phyloP scores from a whole-genome alignment of 2,888 invertebrate species.

The Andrena haemorrhoa region DNA sequence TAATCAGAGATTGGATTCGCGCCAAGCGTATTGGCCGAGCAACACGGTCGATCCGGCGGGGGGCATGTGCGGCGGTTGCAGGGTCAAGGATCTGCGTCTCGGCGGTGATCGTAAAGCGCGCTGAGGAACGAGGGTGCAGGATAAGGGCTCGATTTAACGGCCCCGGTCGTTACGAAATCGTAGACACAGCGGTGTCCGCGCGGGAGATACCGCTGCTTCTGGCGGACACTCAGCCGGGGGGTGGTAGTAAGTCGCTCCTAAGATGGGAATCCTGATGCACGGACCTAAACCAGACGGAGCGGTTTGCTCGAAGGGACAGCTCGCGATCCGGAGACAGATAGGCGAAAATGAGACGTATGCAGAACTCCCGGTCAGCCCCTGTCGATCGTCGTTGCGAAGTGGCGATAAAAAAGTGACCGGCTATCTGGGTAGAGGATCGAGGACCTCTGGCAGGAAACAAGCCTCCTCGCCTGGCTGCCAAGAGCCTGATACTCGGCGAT shows the following conservation, averaged over 20 bases:
- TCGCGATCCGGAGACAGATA: no score
- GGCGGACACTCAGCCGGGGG: neutral
- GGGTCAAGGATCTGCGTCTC: slow-evolving; percentile 49
- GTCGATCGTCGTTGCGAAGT: neutral
- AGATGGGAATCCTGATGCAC: no score
- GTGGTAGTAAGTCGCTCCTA: no score
- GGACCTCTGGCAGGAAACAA: slow-evolving; percentile 5
- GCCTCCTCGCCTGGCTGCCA: slow-evolving; percentile 8
- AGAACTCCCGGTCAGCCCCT: neutral
- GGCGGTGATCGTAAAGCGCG: slow-evolving; percentile 6
- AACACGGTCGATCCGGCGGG: slow-evolving; percentile 20
- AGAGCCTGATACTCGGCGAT: slow-evolving; percentile 17
- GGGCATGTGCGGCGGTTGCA: neutral
- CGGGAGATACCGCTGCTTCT: neutral
- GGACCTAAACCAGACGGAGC: no score
- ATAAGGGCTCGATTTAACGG: neutral
- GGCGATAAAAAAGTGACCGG: neutral
- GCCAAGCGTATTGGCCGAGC: slow-evolving; percentile 53
- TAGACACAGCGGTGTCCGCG: neutral
- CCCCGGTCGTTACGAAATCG: neutral
- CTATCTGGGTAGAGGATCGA: slow-evolving; percentile 15
- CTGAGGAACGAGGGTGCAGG: neutral
- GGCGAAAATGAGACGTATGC: no score
- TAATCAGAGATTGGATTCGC: slow-evolving; percentile 56
- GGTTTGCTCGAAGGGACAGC: no score